phyloP scores from a whole-genome alignment of 1,140 invertebrate species.

The Campoletis sonorensis region DNA sequence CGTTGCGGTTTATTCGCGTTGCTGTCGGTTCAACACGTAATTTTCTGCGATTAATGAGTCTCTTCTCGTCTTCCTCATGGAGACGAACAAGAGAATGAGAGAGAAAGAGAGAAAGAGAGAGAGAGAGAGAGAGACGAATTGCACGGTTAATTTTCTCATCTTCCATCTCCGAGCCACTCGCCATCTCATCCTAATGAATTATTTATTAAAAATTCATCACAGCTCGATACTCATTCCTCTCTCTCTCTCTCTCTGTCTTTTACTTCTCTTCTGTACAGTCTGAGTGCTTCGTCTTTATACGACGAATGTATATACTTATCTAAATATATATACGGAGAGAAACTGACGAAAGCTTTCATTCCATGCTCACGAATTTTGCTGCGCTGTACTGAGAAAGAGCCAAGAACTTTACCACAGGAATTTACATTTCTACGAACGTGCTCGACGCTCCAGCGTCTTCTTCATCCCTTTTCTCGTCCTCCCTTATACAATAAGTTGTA shows the following conservation, averaged over 20 bases:
- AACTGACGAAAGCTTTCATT: slow-evolving; percentile 46
- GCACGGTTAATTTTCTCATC: slow-evolving; percentile 13
- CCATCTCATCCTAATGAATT: slow-evolving; percentile 56
- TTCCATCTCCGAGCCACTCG: slow-evolving; percentile 1
- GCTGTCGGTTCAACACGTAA: not conserved
- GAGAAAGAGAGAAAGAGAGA: no score
- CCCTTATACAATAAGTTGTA: slow-evolving; percentile 38
- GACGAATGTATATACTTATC: slow-evolving; percentile 15
- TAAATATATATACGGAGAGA: slow-evolving; percentile 16
- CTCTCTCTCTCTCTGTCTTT: slow-evolving; percentile 29
- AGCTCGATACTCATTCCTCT: slow-evolving; percentile 35
- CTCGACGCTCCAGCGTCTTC: not conserved
- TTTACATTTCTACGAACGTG: slow-evolving; percentile 46
- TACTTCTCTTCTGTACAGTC: slow-evolving; percentile 7
- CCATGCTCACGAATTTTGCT: slow-evolving; percentile 39
- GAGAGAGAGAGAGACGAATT: not conserved
- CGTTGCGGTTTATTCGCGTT: not conserved
- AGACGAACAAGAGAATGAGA: not conserved
- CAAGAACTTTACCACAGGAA: slow-evolving; percentile 43
- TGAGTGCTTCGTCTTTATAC: slow-evolving; percentile 14
- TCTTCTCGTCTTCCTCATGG: not conserved
- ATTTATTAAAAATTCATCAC: slow-evolving; percentile 62
- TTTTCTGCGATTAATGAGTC: slow-evolving; percentile 14
- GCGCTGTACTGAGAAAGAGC: slow-evolving; percentile 28
- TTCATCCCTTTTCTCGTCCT: slow-evolving; percentile 7